Base-by-base conservation (phyloP, 2,888 invertebrate species). In the Erynnis tages region DNA sequence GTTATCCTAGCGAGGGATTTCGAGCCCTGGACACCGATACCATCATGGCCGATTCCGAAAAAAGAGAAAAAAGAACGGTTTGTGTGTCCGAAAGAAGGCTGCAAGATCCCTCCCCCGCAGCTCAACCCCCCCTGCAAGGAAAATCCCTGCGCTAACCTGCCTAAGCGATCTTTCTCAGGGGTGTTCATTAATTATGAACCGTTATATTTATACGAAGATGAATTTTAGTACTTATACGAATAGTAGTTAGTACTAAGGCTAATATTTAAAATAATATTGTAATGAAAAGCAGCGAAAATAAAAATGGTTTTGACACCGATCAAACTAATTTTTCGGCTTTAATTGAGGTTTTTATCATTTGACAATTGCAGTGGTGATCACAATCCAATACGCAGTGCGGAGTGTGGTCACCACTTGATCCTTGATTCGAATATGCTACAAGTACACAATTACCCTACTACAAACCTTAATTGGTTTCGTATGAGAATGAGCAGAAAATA, bases 1-100 rank as follows among this genome's bases (percentile, higher is more conserved):
- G 52, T 65, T 1, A 34, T 60, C 2, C 62, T 66, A 4, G 66
- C 72, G 0, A 75, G 65, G 40, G 69, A 76, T 14, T 82, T 69
- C 35, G 74, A 79, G 0, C 84, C 85, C 0, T 86, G 86, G 85
- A 59, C 71, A 0, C 85, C 86, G 0, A 81, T 85, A 46, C 86
- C 86, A 0, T 80, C 78, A 0, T 84, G 81, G 80, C 79, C 79
- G 0, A 54, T 59, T 2, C 66, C 74, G 0, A 62, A 66, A 21
- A 69, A 72, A 23, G 29, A 62, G 1, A 41, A 59, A 10, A 65
- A 69, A 10, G 59, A 54, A 14, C 65, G 61, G 0, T 53, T 75
- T 0, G 59, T 72, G 4, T 74, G 75, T 38, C 73, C 76, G 0
- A 75, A 80, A 56, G 71, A 82, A 1, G 82, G 82, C 0, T 82